Base-by-base conservation (phyloP, 2,888 invertebrate species). In the Archips xylosteana region DNA sequence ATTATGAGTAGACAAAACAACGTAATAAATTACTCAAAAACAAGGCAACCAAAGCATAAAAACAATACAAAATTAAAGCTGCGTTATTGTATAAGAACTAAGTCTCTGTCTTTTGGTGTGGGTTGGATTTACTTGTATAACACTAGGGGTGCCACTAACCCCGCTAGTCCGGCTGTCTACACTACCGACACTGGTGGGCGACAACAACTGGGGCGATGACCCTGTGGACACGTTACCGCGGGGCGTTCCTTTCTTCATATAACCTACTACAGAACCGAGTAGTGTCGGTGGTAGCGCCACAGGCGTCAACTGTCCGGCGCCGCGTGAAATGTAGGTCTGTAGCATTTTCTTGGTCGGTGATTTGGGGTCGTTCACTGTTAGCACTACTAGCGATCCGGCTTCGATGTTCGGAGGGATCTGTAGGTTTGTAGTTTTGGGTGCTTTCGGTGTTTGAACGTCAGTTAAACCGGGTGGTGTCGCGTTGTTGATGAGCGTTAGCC, bases 181-280 rank as follows among this genome's bases (percentile, higher is more conserved):
- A 64, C 87, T 87, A 0, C 84, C 84, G 76, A 72, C 93, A 88
- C 86, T 95, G 81, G 71, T 92, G 80, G 81, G 92, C 42, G 80
- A 94, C 80, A 82, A 88, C 81, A 83, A 86, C 85, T 71, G 94
- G 78, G 79, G 96, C 71, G 85, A 96, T 81, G 84, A 96, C 85
- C 79, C 95, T 75, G 70, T 94, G 0, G 88, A 85, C 2, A 79
- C 70, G 2, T 79, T 83, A 63, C 87, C 84, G 67, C 85, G 88
- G 2, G 87, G 85, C 0, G 89, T 88, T 1, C 88, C 87, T 62
- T 89, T 91, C 79, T 91, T 91, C 88, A 94, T 91, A 71, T 91
- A 92, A 42, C 89, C 89, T 0, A 93, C 89, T 0, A 94, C 91
- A 0, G 91, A 92, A 80, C 86, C 91, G 8, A 94, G 77, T 42